Percentiles rank a stretch among this genome's conserved stretches.
These are phyloP conservation scores for Oxyura jamaicensis DNA, from an alignment of 2,113 vertebrate species.

Conservation along the genomic window DNA sequence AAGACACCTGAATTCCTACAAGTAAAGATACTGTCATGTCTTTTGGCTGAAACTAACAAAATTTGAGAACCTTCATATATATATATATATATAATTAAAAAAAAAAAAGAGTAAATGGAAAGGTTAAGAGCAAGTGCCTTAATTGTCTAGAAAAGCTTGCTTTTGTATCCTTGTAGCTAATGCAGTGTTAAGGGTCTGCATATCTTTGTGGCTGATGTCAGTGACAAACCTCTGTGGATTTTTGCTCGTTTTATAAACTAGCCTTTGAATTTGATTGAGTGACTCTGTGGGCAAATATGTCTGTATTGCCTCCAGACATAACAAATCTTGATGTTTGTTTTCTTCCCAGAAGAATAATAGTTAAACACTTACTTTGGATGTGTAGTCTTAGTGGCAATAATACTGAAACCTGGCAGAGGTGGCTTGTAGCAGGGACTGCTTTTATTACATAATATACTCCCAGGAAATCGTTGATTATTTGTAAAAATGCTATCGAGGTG, in stretches of 20 bases:
- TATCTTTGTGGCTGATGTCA: background rate
- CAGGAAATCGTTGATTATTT: background rate
- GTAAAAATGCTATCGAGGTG: background rate
- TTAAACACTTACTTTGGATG: background rate
- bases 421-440: background rate
- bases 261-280: background rate
- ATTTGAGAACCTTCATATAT: background rate
- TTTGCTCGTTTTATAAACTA: background rate
- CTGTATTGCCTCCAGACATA: background rate
- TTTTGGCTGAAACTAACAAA: background rate
- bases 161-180: background rate
- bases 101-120: background rate
- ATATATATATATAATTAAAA: no score
- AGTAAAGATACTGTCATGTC: background rate
- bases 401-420: background rate
- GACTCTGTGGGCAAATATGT: background rate
- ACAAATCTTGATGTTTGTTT: background rate
- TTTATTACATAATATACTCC: background rate
- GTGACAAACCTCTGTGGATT: background rate
- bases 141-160: background rate
- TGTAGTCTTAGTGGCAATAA: background rate
- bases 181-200: background rate
- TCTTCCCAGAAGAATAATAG: background rate
- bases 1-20: background rate
- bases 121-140: background rate